These are phyloP conservation scores for Callitettix versicolor DNA, from an alignment of 1,140 invertebrate species.

Conservation along the genomic window DNA sequence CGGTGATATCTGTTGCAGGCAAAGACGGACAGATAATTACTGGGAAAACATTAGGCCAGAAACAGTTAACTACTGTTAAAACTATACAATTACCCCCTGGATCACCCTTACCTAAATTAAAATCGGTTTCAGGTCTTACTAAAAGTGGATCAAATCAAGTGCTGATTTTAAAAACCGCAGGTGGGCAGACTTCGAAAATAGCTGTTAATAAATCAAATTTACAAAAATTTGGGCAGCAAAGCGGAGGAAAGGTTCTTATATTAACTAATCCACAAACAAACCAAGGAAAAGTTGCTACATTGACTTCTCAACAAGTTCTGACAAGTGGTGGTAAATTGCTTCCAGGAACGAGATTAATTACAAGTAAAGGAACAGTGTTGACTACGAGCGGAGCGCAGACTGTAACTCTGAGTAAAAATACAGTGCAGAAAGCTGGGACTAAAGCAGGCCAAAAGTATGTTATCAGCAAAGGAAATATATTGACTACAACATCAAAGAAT, in stretches of 20 bases:
- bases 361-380: slow-evolving; percentile 11
- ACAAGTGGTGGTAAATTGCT: slow-evolving; percentile 29
- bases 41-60: too few species aligned
- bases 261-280: slow-evolving; percentile 43
- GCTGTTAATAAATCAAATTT: slow-evolving; percentile 28
- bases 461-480: slow-evolving; percentile 11
- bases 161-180: slow-evolving; percentile 15
- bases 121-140: too few species aligned
- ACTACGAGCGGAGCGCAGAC: not conserved
- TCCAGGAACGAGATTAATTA: slow-evolving; percentile 9
- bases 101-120: too few species aligned
- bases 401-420: not conserved
- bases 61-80: too few species aligned
- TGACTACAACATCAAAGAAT: slow-evolving; percentile 9
- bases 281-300: slow-evolving; percentile 38
- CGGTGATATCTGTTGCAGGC: slow-evolving; percentile 1
- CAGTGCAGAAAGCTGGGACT: not conserved
- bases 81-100: too few species aligned
- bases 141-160: slow-evolving; percentile 7
- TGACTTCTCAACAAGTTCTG: slow-evolving; percentile 44
- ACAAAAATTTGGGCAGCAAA: slow-evolving; percentile 3
- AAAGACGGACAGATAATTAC: slow-evolving; percentile 2
- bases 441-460: slow-evolving; percentile 9
- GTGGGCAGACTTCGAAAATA: not conserved
- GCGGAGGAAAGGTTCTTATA: slow-evolving; percentile 39